Evolutionary conservation across 2,113 vertebrate genomes (phyloP).

Genomic region (Heterotis niloticus): DNA sequence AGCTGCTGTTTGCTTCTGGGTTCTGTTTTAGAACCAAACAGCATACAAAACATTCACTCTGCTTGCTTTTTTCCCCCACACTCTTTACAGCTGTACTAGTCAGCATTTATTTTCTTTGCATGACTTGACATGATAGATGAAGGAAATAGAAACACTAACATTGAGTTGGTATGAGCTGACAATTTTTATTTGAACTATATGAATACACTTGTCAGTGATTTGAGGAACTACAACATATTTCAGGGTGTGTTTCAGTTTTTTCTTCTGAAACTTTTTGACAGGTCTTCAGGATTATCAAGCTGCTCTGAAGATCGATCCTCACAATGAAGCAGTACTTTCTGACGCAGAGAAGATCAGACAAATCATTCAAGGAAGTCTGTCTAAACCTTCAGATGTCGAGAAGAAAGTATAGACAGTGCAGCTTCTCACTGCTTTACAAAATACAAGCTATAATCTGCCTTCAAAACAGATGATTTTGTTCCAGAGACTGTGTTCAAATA

Average conservation of each 20-base stretch:
- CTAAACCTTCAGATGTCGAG: not conserved
- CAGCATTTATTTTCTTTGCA: not conserved
- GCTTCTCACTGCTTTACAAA: not conserved
- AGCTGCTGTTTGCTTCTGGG: too few relatives aligned
- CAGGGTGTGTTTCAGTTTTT: not conserved
- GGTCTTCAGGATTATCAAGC: constrained; percentile 90
- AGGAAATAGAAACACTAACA: not conserved
- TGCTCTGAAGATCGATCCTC: constrained; percentile 80
- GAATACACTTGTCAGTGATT: too few relatives aligned
- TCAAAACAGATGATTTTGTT: not conserved
- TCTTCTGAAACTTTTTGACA: constrained; percentile 41
- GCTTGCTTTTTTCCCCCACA: too few relatives aligned
- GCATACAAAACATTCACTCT: too few relatives aligned
- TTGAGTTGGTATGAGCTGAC: not conserved
- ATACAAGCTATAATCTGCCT: not conserved
- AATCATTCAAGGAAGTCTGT: constrained; percentile 19
- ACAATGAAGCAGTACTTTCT: constrained; percentile 63
- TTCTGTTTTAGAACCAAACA: too few relatives aligned
- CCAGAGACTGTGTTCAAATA: not conserved
- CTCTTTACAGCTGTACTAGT: too few relatives aligned
- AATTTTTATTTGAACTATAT: too few relatives aligned
- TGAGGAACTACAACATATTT: too few relatives aligned
- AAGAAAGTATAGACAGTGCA: not conserved
- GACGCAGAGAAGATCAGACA: constrained; percentile 62
- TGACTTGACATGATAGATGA: not conserved